These are phyloP conservation scores for Heliconius hermathena DNA, from an alignment of 1,140 invertebrate genomes.

Conservation along the genomic window DNA sequence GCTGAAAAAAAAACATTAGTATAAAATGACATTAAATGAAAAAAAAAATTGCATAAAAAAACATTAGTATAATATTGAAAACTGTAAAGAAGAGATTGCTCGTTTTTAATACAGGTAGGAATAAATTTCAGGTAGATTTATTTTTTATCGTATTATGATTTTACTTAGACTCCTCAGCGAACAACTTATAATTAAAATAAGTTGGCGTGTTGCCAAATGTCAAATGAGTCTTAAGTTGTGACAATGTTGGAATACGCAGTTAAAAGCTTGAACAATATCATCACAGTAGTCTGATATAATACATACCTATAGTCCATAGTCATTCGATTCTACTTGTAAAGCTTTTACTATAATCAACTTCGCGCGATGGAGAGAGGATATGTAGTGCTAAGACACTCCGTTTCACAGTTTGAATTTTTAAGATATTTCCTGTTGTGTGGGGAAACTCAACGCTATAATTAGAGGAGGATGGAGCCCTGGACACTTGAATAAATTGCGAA, in stretches of 20 bases:
- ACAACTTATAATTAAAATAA: constrained; percentile 64
- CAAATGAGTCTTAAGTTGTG: constrained; percentile 58
- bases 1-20: constrained; percentile 12
- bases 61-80: constrained; percentile 6
- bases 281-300: constrained; percentile 40
- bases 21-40: background rate
- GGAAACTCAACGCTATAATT: too few relatives aligned
- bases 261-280: constrained; percentile 61
- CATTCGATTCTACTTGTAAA: background rate
- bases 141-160: background rate
- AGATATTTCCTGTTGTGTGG: too few relatives aligned
- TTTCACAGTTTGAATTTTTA: too few relatives aligned
- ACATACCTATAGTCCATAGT: background rate
- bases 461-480: too few relatives aligned
- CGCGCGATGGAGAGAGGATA: too few relatives aligned
- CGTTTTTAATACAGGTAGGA: background rate
- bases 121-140: background rate
- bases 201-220: constrained; percentile 64
- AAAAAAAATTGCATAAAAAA: background rate
- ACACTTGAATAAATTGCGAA: too few relatives aligned
- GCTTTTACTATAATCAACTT: too few relatives aligned
- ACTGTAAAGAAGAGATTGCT: background rate
- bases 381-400: too few relatives aligned
- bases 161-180: constrained; percentile 26
- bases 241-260: constrained; percentile 59